Evolutionary conservation across 2,113 vertebrate genomes (phyloP).

Genomic region (Sylvilagus bachmani): DNA sequence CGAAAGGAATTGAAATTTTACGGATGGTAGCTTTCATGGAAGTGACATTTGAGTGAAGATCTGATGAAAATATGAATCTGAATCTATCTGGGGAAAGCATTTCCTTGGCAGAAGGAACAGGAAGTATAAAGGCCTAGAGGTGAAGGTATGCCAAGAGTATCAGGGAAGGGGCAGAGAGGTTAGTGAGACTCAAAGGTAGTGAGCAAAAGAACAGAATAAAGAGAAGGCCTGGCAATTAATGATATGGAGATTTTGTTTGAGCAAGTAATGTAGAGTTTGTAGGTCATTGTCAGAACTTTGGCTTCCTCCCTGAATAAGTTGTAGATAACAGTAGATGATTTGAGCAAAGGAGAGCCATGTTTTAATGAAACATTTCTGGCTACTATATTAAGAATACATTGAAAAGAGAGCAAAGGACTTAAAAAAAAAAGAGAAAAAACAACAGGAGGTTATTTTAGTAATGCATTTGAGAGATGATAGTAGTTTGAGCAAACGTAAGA

Average conservation of each 20-base stretch:
- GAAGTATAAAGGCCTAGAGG: neutral
- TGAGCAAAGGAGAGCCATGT: neutral
- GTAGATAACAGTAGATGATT: neutral
- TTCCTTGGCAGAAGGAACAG: conserved; percentile 9
- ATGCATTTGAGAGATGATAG: neutral
- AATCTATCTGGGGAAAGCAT: neutral
- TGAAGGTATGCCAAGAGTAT: neutral
- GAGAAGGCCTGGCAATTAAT: neutral
- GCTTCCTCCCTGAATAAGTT: conserved; percentile 49
- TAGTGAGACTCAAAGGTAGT: neutral
- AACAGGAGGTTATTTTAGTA: neutral
- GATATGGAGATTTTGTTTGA: neutral
- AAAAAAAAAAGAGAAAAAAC: neutral
- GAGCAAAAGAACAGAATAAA: neutral
- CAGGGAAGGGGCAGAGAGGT: conserved; percentile 5
- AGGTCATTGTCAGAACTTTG: neutral
- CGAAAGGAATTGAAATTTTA: conserved; percentile 23
- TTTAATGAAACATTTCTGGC: neutral
- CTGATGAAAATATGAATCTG: neutral
- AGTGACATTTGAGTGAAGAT: conserved; percentile 14
- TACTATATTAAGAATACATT: conserved; percentile 7
- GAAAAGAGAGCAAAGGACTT: neutral
- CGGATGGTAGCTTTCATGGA: neutral
- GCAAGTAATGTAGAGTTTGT: neutral
- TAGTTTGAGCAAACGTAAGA: conserved; percentile 4